Evolutionary conservation across 2,113 vertebrate species (phyloP).

Genomic region (Corvus hawaiiensis): DNA sequence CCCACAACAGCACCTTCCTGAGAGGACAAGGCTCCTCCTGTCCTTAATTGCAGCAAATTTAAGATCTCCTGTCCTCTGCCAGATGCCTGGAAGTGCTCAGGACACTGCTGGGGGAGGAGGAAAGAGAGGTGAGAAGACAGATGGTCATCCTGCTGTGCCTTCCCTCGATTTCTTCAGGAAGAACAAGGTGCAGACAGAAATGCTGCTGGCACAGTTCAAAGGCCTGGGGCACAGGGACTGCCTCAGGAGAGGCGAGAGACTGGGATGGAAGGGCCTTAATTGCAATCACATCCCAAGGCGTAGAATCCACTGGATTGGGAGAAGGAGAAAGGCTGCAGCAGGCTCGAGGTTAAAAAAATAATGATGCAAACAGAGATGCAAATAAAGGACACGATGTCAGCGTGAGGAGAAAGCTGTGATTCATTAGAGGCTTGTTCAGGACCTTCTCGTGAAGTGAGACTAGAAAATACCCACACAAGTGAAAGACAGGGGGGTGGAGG

Average conservation of each 20-base stretch:
- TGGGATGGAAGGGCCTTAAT: not conserved
- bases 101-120: not conserved
- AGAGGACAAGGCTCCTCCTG: not conserved
- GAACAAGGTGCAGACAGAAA: not conserved
- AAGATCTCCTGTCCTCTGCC: not conserved
- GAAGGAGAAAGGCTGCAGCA: not conserved
- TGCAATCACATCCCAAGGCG: not conserved
- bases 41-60: not conserved
- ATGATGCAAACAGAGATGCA: not conserved
- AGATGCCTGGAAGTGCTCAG: not conserved
- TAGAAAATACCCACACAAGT: not conserved
- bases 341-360: not conserved
- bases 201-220: not conserved
- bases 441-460: not conserved
- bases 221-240: not conserved
- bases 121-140: not conserved
- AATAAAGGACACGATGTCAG: slow-evolving; percentile 22
- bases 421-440: slow-evolving; percentile 33
- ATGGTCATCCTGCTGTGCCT: not conserved
- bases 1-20: not conserved
- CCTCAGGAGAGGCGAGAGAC: not conserved
- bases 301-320: not conserved
- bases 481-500: not conserved
- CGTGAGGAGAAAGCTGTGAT: slow-evolving; percentile 39
- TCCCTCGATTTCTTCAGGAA: not conserved